A percentile compares a stretch with the other conserved stretches of the same genome.
Evolutionary conservation across 37 sponge, comb jelly and placozoan species (phyloP).

Genomic region (Diacarnus erythraeanus): DNA sequence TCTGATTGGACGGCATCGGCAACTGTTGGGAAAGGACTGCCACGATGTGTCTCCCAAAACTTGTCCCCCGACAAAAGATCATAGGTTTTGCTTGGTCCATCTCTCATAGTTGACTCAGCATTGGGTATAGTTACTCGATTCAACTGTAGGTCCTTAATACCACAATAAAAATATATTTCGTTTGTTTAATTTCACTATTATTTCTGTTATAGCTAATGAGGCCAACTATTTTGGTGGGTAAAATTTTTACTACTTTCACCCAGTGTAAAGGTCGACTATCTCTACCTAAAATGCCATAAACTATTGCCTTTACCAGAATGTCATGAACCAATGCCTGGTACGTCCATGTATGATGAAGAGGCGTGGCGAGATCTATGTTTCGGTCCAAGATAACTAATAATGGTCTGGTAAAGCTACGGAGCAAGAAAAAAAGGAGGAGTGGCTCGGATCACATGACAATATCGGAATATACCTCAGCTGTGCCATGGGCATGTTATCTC

Average conservation of each 20-base stretch:
- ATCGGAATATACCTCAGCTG: conserved; percentile 59
- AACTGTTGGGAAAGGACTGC: conserved; percentile 95
- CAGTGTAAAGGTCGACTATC: too few species aligned
- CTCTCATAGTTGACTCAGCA: background rate
- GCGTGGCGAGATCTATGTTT: conserved; percentile 90
- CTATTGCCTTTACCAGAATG: conserved; percentile 80
- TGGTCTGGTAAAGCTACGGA: conserved; percentile 85
- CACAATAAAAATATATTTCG: too few species aligned
- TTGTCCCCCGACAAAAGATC: conserved; percentile 70
- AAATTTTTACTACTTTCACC: too few species aligned
- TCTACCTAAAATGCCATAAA: too few species aligned
- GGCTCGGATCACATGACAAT: background rate
- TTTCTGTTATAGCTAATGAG: too few species aligned
- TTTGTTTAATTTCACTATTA: too few species aligned
- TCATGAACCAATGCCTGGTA: conserved; percentile 97
- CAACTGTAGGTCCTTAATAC: conserved; percentile 72
- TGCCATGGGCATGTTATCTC: conserved; percentile 63
- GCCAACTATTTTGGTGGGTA: too few species aligned
- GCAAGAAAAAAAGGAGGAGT: background rate
- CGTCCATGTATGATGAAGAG: conserved; percentile 99
- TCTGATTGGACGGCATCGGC: conserved; percentile 94
- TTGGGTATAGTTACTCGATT: conserved; percentile 71
- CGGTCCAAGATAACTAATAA: conserved; percentile 94
- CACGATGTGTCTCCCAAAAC: conserved; percentile 79
- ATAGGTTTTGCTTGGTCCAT: conserved; percentile 36